Evolutionary conservation across 2,113 vertebrate species (phyloP).

Genomic region (Aldabrachelys gigantea): DNA sequence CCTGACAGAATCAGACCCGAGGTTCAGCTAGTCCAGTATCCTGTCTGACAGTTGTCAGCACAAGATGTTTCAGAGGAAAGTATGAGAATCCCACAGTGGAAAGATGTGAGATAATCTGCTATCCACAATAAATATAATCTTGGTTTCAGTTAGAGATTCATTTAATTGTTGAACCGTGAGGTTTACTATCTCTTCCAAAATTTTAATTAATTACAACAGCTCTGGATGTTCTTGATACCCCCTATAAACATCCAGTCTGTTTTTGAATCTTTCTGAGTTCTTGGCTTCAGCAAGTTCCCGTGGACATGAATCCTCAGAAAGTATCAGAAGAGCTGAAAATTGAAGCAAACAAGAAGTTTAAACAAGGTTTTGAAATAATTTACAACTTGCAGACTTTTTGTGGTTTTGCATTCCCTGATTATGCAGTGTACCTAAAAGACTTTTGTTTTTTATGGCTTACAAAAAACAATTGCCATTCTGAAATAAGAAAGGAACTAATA

Average conservation of each 20-base stretch:
- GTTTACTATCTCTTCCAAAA: background rate
- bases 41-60: no score
- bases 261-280: background rate
- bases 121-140: background rate
- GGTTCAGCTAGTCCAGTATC: background rate
- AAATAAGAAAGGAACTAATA: background rate
- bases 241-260: background rate
- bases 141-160: constrained; percentile 3
- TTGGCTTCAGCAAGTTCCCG: background rate
- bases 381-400: background rate
- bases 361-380: background rate
- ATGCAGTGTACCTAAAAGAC: background rate
- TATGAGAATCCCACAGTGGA: no score
- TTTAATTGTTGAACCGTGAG: background rate
- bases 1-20: background rate
- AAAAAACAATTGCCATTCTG: background rate
- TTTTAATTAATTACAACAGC: constrained; percentile 35
- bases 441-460: background rate
- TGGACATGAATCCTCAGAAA: background rate
- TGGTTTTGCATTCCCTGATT: background rate
- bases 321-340: background rate
- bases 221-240: constrained; percentile 16
- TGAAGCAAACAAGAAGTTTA: background rate
- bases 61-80: background rate
- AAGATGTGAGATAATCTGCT: no score